A percentile compares a stretch with the other conserved stretches of the same genome.
phyloP scores from a whole-genome alignment of 2,797 vertebrate species.

The Mormyrops attenuatus region DNA sequence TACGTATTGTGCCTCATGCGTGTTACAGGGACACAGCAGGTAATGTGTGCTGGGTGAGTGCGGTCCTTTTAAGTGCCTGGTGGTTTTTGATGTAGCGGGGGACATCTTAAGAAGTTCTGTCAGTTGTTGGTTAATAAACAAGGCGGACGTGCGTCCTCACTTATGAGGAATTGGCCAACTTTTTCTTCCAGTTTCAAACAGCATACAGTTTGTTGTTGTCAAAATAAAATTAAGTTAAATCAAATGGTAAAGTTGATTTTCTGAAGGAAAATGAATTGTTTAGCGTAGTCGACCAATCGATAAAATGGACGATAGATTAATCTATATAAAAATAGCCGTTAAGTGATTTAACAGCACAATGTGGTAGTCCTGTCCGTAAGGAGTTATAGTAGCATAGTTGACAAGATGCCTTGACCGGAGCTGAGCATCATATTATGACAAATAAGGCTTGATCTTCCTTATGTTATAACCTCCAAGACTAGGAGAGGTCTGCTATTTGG shows the following conservation, averaged over 20 bases:
- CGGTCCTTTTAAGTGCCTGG: not conserved
- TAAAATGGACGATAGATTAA: not conserved
- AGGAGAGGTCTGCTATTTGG: not conserved
- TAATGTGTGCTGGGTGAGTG: not conserved
- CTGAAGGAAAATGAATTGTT: not conserved
- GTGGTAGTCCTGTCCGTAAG: not conserved
- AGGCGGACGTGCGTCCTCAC: not conserved
- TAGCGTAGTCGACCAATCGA: not conserved
- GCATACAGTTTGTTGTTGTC: not conserved
- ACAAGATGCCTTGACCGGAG: not conserved
- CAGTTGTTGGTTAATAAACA: not conserved
- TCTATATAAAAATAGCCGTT: not conserved
- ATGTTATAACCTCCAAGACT: not conserved
- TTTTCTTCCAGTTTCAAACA: not conserved
- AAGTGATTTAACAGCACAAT: not conserved
- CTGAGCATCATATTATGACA: not conserved
- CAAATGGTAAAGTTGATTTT: not conserved
- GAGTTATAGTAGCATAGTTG: not conserved
- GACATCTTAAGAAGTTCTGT: not conserved
- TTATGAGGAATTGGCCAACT: not conserved
- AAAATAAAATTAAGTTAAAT: not conserved
- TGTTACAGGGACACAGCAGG: not conserved
- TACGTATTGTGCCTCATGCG: not conserved
- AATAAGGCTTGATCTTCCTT: not conserved
- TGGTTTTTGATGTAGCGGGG: not conserved